Base-by-base conservation (phyloP, 1,140 invertebrate genomes). In the Drosophila serrata region DNA sequence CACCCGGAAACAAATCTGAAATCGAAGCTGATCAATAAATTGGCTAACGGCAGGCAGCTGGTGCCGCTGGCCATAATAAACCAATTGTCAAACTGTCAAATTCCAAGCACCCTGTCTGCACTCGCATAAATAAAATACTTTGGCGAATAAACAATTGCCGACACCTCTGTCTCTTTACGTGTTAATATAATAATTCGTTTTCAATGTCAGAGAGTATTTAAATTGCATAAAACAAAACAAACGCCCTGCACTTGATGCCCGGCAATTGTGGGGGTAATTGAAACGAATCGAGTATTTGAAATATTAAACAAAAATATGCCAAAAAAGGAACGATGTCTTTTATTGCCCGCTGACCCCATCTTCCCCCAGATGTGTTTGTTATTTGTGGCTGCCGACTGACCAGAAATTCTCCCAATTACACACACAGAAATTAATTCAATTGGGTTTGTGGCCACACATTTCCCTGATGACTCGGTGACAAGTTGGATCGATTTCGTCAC, bases 261-360 rank as follows among this genome's bases (percentile, higher is more conserved):
- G 61, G 46, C 68, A 81, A 86, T 81, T 87, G 70, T n/a, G 81
- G 64, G 75, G 73, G 62, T 74, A 82, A 82, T 82, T 82, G 80
- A 82, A 79, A 82, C 80, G 76, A 88, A 87, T 87, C 65, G 67
- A 64, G 43, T 42, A 84, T 64, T 84, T 78, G 74, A 88, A 51
- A 72, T 88, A 88, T 88, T 79, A 79, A 82, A 88, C 55, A 82
- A 57, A 87, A 87, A 87, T 84, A 80, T 87, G 84, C 67, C 84
- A 80, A 88, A 77, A 77, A 63, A 68, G 45, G 55, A 35, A 9
- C 7, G 13, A 70, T 59, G 31, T 77, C 63, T 77, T 84, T 81
- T 74, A 81, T 82, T 82, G 48, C 57, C 49, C 63, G 75, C 64
- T 78, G 82, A 77, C 77, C 61, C n/a, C n/a, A n/a, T 40, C 15